Evolutionary conservation across 2,797 vertebrate genomes (phyloP), one percentile per base, ranked within the genome.

Genomic region (Tenualosa ilisha): DNA sequence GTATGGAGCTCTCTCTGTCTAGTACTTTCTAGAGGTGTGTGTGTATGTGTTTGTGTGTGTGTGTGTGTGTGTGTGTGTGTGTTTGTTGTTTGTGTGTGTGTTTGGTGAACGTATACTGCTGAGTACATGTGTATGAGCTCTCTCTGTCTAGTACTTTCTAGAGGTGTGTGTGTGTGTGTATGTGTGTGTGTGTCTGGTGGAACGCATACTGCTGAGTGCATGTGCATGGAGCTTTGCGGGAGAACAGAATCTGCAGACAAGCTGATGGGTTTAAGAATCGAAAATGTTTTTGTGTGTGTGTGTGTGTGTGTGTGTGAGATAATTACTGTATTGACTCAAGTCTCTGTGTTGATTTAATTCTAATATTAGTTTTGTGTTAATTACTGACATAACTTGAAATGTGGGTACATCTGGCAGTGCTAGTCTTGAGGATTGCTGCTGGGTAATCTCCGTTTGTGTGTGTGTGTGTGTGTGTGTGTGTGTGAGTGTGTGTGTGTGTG

Each of bases 391-490:
- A 24, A 2, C 0, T 31, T 31, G 0, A 31, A 31, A 31, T 26
- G 7, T 26, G 61, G n/a, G 24, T 26, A 65, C n/a, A 65, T 26
- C 61, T 26, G 61, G 9, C n/a, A 65, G 11, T 26, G 61, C 61
- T 65, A 17, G 53, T 20, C 53, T 20, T 15, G 3, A 65, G 7
- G n/a, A 31, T 26, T 56, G 13, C 13, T 17, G 13, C 3, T 17
- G 13, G 3, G 17, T 56, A 20, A 4, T 56, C 13, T 65, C 11
- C 31, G 24, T 65, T 24, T 65, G 63, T 65, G 63, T 65, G 24
- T 65, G 63, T 65, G 24, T 65, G 63, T 65, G 63, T 65, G 63
- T 65, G 63, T 65, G 61, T 65, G 24, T 65, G 61, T 65, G 24
- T 65, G 24, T 65, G 61, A 12, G 9, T 65, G 24, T 65, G 24